phyloP scores from a whole-genome alignment of 1,140 invertebrate genomes.

The Eriocheir sinensis region DNA sequence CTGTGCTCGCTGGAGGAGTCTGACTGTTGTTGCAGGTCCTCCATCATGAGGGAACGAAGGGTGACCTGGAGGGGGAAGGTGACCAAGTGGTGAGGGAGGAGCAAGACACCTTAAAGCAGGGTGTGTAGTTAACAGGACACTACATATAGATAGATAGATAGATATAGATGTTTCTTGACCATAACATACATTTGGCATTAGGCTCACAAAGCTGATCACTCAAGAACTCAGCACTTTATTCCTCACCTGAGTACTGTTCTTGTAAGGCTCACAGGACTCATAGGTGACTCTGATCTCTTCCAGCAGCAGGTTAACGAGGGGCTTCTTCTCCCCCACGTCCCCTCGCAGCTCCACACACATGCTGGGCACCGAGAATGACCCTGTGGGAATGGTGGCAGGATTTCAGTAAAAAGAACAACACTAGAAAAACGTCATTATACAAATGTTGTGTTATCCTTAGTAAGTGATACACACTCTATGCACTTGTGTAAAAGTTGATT shows the following conservation, averaged over 20 bases:
- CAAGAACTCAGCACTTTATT: not conserved
- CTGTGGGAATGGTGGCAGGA: not conserved
- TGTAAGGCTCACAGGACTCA: conserved; percentile 73
- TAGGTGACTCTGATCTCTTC: conserved; percentile 75
- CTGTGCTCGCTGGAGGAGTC: conserved; percentile 89
- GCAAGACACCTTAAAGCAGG: no score
- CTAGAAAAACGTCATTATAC: no score
- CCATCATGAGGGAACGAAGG: conserved; percentile 91
- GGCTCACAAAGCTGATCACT: no score
- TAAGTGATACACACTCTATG: no score
- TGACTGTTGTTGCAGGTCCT: conserved; percentile 89
- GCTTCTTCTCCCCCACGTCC: conserved; percentile 76
- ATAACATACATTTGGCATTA: no score
- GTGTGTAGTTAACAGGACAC: not conserved
- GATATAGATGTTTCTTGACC: no score
- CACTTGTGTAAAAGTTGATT: no score
- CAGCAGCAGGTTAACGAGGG: conserved; percentile 75
- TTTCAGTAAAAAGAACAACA: no score
- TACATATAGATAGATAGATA: no score
- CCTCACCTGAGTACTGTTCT: conserved; percentile 66
- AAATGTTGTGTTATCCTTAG: no score
- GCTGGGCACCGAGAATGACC: conserved; percentile 75
- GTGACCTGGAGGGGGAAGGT: no score
- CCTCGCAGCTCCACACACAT: conserved; percentile 76
- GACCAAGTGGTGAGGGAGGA: no score